Base-by-base conservation (phyloP, 2,888 invertebrate species). In the Miltochrista miniata region DNA sequence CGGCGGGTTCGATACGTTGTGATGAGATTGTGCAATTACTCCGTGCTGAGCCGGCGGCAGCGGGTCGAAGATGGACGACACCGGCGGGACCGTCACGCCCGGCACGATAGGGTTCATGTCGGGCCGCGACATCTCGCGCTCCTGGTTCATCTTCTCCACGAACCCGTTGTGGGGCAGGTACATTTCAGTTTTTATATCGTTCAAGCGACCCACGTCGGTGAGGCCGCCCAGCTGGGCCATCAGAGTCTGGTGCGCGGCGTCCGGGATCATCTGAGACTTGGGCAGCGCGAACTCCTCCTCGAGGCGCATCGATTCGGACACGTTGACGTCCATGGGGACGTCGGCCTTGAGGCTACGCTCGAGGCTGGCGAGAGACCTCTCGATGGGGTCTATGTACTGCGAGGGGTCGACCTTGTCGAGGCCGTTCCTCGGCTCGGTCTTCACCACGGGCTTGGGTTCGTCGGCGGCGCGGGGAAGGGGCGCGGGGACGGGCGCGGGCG, bases 301-400 rank as follows among this genome's bases (percentile, higher is more conserved):
- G 30, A 92, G 90, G 54, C 91, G 90, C 74, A 90, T 80, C 35
- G 93, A 78, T 53, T 88, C 79, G 45, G 92, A 90, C 41, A 87
- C 87, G 59, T 85, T 90, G 31, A 91, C 89, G 56, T 93, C 90
- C 73, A 93, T 92, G 50, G 93, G 93, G 55, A 92, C 89, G 46
- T 93, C 93, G 46, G 87, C 92, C 67, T 93, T 93, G 37, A 93
- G 85, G 60, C 92, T 93, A 44, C 94, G 93, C 82, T 95, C 95
- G 63, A 95, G 85, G 67, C 93, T 95, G 42, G 95, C 95, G 69
- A 95, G 87, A 47, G 95, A 94, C 65, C 95, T 93, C 82, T 95
- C 95, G 68, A 95, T 91, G 14, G 95, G 95, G 81, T 95, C 95
- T 51, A 94, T 93, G 68, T 87, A 90, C 55, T 87, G 91, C 15